Conservation (phyloP, 2,113 vertebrate species). For the Pongo abelii region DNA sequence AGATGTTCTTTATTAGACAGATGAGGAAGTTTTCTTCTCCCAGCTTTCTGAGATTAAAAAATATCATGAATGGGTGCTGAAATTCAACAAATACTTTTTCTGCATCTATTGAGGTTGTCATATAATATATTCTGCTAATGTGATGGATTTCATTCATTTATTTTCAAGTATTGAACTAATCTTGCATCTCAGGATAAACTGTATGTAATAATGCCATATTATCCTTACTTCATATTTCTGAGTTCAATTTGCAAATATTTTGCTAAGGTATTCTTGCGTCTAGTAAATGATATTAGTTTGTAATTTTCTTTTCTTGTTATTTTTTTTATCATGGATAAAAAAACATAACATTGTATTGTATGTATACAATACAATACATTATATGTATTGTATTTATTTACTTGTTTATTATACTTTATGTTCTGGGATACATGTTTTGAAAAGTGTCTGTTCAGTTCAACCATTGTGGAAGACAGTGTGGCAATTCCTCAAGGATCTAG, state of each 20-base stretch:
- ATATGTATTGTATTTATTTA: too few species aligned
- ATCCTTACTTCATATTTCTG: not conserved
- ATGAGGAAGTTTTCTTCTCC: not conserved
- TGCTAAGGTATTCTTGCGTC: not conserved
- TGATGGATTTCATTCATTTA: not conserved
- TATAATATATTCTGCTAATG: not conserved
- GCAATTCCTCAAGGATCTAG: too few species aligned
- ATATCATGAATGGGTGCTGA: not conserved
- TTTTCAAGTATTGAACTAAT: not conserved
- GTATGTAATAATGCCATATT: not conserved
- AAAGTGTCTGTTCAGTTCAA: too few species aligned
- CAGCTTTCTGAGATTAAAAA: not conserved
- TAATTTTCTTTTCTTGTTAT: not conserved
- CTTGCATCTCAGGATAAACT: not conserved
- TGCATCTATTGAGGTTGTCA: not conserved
- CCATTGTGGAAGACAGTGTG: too few species aligned
- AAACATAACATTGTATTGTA: too few species aligned
- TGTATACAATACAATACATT: too few species aligned
- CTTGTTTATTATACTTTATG: too few species aligned
- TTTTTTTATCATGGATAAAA: not conserved
- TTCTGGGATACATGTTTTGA: too few species aligned
- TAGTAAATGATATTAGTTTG: not conserved
- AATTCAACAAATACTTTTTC: conserved; percentile 4
- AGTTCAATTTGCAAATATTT: not conserved
- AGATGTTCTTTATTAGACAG: not conserved